phyloP scores from a whole-genome alignment of 2,888 invertebrate species.

The Subacronicta megacephala region DNA sequence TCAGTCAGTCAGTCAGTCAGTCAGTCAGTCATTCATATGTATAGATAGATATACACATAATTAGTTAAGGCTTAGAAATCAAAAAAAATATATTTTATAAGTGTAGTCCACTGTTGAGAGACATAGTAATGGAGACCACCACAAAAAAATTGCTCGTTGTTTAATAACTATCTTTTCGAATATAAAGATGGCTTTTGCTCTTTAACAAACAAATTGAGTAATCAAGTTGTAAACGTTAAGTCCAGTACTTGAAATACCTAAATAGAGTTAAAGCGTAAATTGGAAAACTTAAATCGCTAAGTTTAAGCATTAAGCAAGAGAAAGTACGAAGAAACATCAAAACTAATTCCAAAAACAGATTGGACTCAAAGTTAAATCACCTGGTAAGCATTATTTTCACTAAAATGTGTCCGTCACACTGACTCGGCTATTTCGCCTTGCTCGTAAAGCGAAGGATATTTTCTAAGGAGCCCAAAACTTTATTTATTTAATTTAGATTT shows the following conservation, averaged over 20 bases:
- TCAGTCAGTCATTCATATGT: too few species aligned
- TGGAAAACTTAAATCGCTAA: slow-evolving; percentile 31
- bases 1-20: too few species aligned
- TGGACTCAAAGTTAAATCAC: slow-evolving; percentile 20
- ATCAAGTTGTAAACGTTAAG: slow-evolving; percentile 5
- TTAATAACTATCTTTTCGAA: too few species aligned
- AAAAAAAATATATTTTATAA: too few species aligned
- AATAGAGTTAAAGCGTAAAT: slow-evolving; percentile 12
- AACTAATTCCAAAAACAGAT: slow-evolving; percentile 33
- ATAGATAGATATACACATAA: too few species aligned
- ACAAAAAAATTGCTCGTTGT: too few species aligned
- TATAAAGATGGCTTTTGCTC: too few species aligned
- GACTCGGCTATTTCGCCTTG: slow-evolving; percentile 32
- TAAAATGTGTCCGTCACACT: slow-evolving; percentile 9
- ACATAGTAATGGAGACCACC: too few species aligned
- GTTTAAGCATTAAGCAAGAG: slow-evolving; percentile 14
- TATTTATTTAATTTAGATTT: slow-evolving; percentile 24
- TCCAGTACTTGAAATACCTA: not conserved
- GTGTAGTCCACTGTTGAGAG: too few species aligned
- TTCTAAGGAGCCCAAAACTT: slow-evolving; percentile 30
- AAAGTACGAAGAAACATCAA: slow-evolving; percentile 19
- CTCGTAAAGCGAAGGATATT: slow-evolving; percentile 59
- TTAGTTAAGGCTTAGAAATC: too few species aligned
- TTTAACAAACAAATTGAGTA: not conserved
- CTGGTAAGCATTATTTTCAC: slow-evolving; percentile 15